Base-by-base conservation (phyloP, 2,888 invertebrate genomes). In the Drosophila bunnanda region DNA sequence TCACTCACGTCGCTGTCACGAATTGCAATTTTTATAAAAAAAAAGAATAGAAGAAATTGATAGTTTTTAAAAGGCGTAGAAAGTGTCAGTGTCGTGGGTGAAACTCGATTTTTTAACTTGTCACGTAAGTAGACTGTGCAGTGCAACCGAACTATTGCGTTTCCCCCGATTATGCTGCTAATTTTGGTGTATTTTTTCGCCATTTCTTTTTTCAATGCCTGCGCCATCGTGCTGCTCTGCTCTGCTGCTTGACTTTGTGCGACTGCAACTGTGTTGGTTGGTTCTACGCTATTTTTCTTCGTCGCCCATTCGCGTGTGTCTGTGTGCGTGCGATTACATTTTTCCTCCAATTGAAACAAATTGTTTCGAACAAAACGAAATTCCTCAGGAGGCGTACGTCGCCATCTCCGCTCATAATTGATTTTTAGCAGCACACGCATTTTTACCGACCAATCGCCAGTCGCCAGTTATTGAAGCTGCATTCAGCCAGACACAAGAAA, bases 21-120 rank as follows among this genome's bases (percentile, higher is more conserved):
- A 87, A 88, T 77, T 87, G 79, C 75, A 82, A 85, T 89, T 89
- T 89, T 82, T 78, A 73, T 80, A 86, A 72, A 70, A 69, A 69
- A 44, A 32, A 69, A 67, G 65, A 72, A 71, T 12, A 41, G 20
- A 20, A 78, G 61, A 81, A 85, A 57, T 59, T 74, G 68, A 57
- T 67, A 78, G 57, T 54, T 66, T 64, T 76, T 56, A 75, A 44
- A 56, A 75, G 59, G 53, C 69, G 62, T 74, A 46, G 54, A 66
- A 62, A 56, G 75, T 78, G 80, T 69, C 66, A 65, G 66, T 69
- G 52, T 50, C 56, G 71, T 52, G 34, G 48, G 36, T 44, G 60
- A 60, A 62, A 58, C 58, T 34, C 10, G 10, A 65, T 38, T 61
- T 73, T 41, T 50, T 36, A 52, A 25, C 44, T 48, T 39, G 15